phyloP scores from a whole-genome alignment of 2,113 vertebrate genomes.

The Fregata magnificens region DNA sequence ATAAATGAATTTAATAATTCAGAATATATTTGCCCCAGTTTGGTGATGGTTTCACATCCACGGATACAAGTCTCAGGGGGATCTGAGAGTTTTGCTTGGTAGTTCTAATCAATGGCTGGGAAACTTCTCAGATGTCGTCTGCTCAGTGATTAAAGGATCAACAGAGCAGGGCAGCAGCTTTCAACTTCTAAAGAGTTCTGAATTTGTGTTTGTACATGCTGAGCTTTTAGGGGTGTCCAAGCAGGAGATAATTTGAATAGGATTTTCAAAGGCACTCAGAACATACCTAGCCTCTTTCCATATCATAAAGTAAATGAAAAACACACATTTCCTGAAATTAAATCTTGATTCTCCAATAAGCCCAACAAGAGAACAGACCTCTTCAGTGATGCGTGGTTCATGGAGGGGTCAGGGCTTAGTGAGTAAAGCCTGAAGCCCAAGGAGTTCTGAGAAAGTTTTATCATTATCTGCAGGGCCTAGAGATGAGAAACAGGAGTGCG shows the following conservation, averaged over 20 bases:
- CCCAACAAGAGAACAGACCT: neutral
- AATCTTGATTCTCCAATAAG: neutral
- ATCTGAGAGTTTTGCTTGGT: neutral
- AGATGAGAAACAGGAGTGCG: neutral
- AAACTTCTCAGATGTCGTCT: conserved; percentile 8
- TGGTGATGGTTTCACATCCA: neutral
- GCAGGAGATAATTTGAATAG: conserved; percentile 4
- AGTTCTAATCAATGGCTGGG: neutral
- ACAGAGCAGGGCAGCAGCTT: conserved; percentile 14
- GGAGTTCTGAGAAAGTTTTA: neutral
- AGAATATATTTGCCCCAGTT: neutral
- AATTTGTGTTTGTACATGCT: neutral
- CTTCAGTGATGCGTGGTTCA: neutral
- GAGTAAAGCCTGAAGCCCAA: neutral
- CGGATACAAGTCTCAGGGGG: neutral
- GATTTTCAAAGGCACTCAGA: conserved; percentile 18
- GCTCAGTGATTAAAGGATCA: neutral
- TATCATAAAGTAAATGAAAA: neutral
- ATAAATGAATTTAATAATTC: neutral
- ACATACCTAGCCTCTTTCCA: neutral
- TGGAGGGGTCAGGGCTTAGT: neutral
- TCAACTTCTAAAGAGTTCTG: neutral
- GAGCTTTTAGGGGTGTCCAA: neutral
- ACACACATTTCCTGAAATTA: neutral
- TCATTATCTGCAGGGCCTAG: neutral